A percentile compares a stretch with the other conserved stretches of the same genome.
phyloP scores from a whole-genome alignment of 2,888 invertebrate species.

The Rotaria magnacalcarata region DNA sequence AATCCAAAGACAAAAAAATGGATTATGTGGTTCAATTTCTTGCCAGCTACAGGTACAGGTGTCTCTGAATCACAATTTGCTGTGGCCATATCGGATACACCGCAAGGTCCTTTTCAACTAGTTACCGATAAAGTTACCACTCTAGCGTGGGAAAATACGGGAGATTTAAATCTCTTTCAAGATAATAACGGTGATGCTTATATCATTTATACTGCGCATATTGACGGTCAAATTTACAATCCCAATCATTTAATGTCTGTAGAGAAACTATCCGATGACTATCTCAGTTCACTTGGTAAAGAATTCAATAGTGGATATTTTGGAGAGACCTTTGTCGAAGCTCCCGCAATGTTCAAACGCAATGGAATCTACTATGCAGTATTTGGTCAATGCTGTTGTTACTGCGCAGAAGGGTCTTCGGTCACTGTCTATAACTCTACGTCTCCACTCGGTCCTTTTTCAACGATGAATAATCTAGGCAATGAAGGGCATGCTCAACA shows the following conservation, averaged over 20 bases:
- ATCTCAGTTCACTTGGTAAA: not conserved
- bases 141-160: not conserved
- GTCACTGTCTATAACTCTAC: not conserved
- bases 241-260: not conserved
- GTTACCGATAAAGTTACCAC: not conserved
- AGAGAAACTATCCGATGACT: not conserved
- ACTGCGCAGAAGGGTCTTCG: not conserved
- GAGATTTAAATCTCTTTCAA: not conserved
- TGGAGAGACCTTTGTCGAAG: not conserved
- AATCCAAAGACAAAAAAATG: not conserved
- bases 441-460: not conserved
- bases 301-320: not conserved
- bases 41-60: slow-evolving; percentile 5
- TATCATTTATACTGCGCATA: not conserved
- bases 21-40: not conserved
- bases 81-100: not conserved
- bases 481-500: not conserved
- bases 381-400: not conserved
- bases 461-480: not conserved
- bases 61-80: not conserved
- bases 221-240: not conserved
- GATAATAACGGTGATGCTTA: not conserved
- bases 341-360: not conserved
- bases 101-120: not conserved
- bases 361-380: slow-evolving; percentile 6